Evolutionary conservation across 2,113 vertebrate species (phyloP), one percentile per base, ranked within the genome.

Genomic region (Stigmatopora nigra): DNA sequence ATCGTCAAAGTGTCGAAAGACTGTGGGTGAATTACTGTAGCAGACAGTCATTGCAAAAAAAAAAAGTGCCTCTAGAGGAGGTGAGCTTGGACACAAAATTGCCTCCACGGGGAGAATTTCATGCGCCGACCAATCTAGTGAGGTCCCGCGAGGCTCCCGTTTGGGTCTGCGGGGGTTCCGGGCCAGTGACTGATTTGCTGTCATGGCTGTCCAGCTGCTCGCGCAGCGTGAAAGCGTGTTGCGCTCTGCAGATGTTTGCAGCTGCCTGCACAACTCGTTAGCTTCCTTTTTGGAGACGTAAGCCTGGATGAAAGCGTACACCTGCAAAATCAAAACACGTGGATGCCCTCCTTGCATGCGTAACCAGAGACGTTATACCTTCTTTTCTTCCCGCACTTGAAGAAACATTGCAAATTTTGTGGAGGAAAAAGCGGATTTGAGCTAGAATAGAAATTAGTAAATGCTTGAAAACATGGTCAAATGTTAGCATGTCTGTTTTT

Each of bases 181-280:
- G 73, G 73, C 72, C 49, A 67, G 51, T 44, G 69, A 72, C 75
- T 48, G 63, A 75, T 79, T 68, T 60, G 62, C 61, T 78, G 66
- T 78, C 65, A 70, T 71, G 62, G 48, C 16, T n/a, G 68, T 67
- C 67, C 80, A 84, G 80, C 76, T 85, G 76, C 83, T 84, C 76
- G 73, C 68, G 31, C 60, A 67, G 69, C 51, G 45, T 52, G 13
- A 70, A 48, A 46, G 56, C 16, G 1, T 69, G 46, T 65, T 66
- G 35, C 61, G 47, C 63, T 51, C 36, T 65, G 52, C 77, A 76
- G 72, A 73, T 81, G 71, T 67, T 62, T 17, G 60, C 45, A 53
- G 69, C 63, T 68, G 55, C 64, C 71, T 66, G 41, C 58, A 38
- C 0, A 64, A 63, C 45, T 62, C 31, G 1, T 63, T 20, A 48